Conservation (phyloP, 2,113 vertebrate genomes). For the Dolichotis patagonum region DNA sequence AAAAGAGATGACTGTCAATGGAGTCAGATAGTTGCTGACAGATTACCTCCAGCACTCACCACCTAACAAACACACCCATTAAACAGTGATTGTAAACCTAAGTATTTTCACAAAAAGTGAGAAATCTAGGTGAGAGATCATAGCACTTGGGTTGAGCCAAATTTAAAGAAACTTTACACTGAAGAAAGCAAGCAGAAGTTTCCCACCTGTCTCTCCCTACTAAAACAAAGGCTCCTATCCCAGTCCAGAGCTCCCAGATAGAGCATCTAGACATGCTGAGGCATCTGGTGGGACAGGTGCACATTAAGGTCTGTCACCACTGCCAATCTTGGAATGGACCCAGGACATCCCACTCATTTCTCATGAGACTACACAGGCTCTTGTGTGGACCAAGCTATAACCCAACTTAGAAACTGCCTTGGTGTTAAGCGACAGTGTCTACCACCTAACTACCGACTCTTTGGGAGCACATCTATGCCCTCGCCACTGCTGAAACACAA, state of each 20-base stretch:
- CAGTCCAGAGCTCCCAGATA: background rate
- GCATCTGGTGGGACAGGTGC: too few relatives aligned
- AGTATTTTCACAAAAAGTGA: background rate
- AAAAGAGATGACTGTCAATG: background rate
- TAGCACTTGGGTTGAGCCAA: background rate
- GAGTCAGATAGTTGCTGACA: background rate
- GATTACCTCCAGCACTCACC: background rate
- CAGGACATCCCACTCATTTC: background rate
- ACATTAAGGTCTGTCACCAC: too few relatives aligned
- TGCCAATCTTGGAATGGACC: background rate
- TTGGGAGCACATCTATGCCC: background rate
- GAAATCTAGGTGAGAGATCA: background rate
- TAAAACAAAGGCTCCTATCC: background rate
- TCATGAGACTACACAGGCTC: too few relatives aligned
- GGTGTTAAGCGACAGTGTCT: background rate
- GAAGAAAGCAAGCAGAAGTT: background rate
- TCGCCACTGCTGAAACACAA: background rate
- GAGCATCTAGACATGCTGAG: too few relatives aligned
- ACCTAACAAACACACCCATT: background rate
- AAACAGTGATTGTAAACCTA: background rate
- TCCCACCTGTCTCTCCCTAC: background rate
- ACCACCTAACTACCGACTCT: background rate
- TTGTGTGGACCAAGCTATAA: background rate
- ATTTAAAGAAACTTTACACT: background rate
- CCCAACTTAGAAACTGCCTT: background rate